phyloP scores from a whole-genome alignment of 2,888 invertebrate species.

The Druceiella hillmani region DNA sequence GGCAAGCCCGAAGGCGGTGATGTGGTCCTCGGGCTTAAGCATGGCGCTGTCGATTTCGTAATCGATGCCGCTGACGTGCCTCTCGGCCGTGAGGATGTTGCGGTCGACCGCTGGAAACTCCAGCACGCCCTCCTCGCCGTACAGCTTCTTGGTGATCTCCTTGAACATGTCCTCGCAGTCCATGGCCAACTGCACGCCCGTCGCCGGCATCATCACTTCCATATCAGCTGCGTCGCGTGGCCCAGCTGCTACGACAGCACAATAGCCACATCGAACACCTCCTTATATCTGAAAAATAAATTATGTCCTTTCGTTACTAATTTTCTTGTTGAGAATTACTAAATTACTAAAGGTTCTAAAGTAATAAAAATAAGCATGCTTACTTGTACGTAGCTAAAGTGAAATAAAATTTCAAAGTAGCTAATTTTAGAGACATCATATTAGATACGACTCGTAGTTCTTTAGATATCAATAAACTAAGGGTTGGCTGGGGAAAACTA shows the following conservation, averaged over 20 bases:
- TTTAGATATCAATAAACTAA: no score
- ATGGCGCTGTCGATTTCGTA: constrained; percentile 39
- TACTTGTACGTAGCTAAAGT: no score
- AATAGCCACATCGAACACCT: constrained; percentile 6
- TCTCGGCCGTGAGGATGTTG: constrained; percentile 4
- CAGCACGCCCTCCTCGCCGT: constrained; percentile 69
- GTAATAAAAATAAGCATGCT: no score
- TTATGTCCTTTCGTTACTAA: no score
- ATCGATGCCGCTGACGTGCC: constrained; percentile 38
- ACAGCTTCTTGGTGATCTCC: constrained; percentile 87
- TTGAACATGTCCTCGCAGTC: constrained; percentile 84
- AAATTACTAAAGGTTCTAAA: no score
- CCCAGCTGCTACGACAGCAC: constrained; percentile 17
- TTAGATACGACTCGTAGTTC: no score
- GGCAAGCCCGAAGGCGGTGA: constrained; percentile 68
- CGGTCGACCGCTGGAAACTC: constrained; percentile 31
- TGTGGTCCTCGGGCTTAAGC: constrained; percentile 66
- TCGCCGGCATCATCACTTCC: constrained; percentile 51
- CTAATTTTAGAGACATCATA: no score
- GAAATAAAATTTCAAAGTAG: no score
- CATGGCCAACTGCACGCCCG: constrained; percentile 51
- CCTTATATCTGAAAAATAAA: no score
- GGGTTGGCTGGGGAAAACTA: no score
- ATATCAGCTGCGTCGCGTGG: constrained; percentile 24
- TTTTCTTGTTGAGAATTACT: no score